These are phyloP conservation scores for Synanthedon andrenaeformis DNA, from an alignment of 2,888 invertebrate species.

Conservation along the genomic window DNA sequence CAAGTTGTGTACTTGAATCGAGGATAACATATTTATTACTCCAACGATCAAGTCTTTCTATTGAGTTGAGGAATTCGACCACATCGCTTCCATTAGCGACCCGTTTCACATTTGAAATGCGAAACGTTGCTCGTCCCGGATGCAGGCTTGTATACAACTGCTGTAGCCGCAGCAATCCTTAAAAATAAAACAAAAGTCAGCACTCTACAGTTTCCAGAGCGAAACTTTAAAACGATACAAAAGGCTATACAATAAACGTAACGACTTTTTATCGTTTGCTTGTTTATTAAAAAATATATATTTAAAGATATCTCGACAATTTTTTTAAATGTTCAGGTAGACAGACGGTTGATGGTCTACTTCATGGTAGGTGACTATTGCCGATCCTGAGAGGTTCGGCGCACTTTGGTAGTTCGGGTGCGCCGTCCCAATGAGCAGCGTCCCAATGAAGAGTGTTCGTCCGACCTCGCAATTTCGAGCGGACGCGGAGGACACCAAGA, in stretches of 20 bases:
- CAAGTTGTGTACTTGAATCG: slow-evolving; percentile 87
- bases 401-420: too few species aligned
- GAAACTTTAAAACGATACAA: background rate
- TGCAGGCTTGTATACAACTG: slow-evolving; percentile 90
- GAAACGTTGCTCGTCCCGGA: slow-evolving; percentile 85
- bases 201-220: background rate
- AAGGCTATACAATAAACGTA: slow-evolving; percentile 4
- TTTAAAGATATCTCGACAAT: background rate
- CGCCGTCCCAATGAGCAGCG: too few species aligned
- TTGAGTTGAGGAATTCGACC: slow-evolving; percentile 80
- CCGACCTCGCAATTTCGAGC: too few species aligned
- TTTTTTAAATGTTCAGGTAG: too few species aligned
- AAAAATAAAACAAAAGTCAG: background rate
- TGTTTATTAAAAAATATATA: background rate
- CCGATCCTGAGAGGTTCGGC: too few species aligned
- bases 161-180: slow-evolving; percentile 90
- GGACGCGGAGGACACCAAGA: too few species aligned
- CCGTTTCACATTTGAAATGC: slow-evolving; percentile 87
- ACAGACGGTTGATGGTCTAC: too few species aligned
- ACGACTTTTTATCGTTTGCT: background rate
- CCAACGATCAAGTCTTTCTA: slow-evolving; percentile 87
- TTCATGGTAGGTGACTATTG: too few species aligned
- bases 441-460: too few species aligned
- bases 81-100: slow-evolving; percentile 87
- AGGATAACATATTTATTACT: slow-evolving; percentile 88